These are phyloP conservation scores for Carollia perspicillata DNA, from an alignment of 2,113 vertebrate genomes.

Conservation along the genomic window DNA sequence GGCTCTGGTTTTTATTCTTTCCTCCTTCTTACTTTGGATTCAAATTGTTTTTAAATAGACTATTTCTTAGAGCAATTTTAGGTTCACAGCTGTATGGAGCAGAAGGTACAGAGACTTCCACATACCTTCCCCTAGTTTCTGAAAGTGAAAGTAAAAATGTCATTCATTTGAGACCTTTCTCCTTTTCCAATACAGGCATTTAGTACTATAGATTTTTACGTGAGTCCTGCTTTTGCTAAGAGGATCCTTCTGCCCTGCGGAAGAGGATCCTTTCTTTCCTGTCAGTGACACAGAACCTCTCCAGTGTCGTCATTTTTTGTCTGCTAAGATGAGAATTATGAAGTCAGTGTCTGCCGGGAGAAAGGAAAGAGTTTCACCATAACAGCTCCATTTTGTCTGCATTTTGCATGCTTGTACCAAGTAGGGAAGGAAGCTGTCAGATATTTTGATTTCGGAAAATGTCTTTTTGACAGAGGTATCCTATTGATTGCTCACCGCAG, in stretches of 20 bases:
- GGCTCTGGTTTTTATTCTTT: not conserved
- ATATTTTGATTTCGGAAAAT: not conserved
- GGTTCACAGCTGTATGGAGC: not conserved
- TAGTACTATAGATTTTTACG: not conserved
- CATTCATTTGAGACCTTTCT: not conserved
- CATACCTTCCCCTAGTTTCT: not conserved
- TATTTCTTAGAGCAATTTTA: not conserved
- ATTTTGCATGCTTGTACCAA: not conserved
- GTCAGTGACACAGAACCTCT: not conserved
- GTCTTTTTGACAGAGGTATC: not conserved
- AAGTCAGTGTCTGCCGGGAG: not conserved
- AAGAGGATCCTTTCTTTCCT: not conserved
- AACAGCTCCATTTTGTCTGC: not conserved
- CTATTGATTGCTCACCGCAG: not conserved
- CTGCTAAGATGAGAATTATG: conserved; percentile 26
- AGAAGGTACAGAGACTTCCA: not conserved
- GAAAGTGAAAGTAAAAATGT: not conserved
- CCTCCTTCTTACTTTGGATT: conserved; percentile 18
- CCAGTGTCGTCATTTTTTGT: not conserved
- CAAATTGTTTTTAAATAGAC: not conserved
- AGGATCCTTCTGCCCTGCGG: too few species aligned
- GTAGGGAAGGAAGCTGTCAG: not conserved
- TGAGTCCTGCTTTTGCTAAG: not conserved
- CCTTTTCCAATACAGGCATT: not conserved
- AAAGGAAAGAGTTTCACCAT: not conserved